These are phyloP conservation scores for Itoplectis maculator DNA, from an alignment of 2,888 invertebrate species.

Conservation along the genomic window DNA sequence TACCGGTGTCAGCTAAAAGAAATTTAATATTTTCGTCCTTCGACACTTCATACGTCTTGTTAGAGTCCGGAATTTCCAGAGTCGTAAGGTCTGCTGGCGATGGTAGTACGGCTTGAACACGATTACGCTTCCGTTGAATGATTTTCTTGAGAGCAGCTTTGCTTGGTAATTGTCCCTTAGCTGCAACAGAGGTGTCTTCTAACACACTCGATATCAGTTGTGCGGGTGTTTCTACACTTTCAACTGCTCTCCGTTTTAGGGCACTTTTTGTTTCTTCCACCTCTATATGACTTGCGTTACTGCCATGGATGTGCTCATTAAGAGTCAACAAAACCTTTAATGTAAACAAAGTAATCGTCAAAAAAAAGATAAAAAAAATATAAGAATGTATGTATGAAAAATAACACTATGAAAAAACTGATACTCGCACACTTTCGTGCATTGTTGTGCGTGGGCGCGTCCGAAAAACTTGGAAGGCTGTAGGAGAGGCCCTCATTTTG, in stretches of 20 bases:
- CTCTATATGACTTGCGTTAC: slow-evolving; percentile 18
- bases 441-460: too few species aligned
- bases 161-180: slow-evolving; percentile 45
- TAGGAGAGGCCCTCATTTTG: too few species aligned
- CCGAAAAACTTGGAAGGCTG: too few species aligned
- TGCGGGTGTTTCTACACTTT: slow-evolving; percentile 47
- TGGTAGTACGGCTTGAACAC: slow-evolving; percentile 25
- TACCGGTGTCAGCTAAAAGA: slow-evolving; percentile 55
- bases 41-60: slow-evolving; percentile 34
- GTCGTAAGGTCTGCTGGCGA: slow-evolving; percentile 39
- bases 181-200: slow-evolving; percentile 35
- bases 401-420: too few species aligned
- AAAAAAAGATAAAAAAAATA: neutral
- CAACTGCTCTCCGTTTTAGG: slow-evolving; percentile 39
- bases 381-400: too few species aligned
- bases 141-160: slow-evolving; percentile 39
- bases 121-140: slow-evolving; percentile 45
- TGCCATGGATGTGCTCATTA: neutral
- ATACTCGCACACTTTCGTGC: too few species aligned
- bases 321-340: slow-evolving; percentile 16
- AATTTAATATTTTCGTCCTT: slow-evolving; percentile 31
- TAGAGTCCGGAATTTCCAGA: slow-evolving; percentile 41
- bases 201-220: slow-evolving; percentile 40
- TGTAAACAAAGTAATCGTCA: neutral
- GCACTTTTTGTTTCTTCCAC: slow-evolving; percentile 31